Evolutionary conservation across 2,797 vertebrate species (phyloP).

Genomic region (Cuniculus paca): DNA sequence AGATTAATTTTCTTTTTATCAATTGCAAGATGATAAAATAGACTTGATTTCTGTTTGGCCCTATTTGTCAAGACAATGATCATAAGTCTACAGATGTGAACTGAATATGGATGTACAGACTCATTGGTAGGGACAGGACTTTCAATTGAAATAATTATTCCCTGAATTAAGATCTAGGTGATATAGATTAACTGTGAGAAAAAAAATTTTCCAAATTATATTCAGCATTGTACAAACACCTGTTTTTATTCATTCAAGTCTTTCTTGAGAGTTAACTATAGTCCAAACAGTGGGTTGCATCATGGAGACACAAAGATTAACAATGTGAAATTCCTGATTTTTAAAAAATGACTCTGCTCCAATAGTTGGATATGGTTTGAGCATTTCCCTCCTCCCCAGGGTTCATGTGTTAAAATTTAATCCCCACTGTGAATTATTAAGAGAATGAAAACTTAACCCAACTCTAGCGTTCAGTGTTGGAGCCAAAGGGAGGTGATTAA

Average conservation of each 20-base stretch:
- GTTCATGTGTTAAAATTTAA: neutral
- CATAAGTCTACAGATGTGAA: neutral
- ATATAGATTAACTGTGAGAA: neutral
- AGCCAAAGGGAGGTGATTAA: neutral
- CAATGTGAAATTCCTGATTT: neutral
- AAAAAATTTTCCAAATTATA: constrained; percentile 15
- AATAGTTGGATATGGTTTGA: neutral
- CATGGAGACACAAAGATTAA: neutral
- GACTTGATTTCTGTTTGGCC: neutral
- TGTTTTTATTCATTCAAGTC: neutral
- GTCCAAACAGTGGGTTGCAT: neutral
- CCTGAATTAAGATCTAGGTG: neutral
- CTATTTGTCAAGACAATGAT: neutral
- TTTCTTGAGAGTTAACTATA: neutral
- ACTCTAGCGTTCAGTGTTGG: neutral
- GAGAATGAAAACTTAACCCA: neutral
- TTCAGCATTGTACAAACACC: neutral
- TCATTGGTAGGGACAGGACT: neutral
- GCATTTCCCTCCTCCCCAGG: neutral
- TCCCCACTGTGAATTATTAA: neutral
- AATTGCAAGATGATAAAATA: neutral
- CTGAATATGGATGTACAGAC: neutral
- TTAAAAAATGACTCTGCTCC: neutral
- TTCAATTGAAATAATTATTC: neutral
- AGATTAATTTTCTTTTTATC: neutral